Base-by-base conservation (phyloP, 2,888 invertebrate species). In the Prenolepis imparis region DNA sequence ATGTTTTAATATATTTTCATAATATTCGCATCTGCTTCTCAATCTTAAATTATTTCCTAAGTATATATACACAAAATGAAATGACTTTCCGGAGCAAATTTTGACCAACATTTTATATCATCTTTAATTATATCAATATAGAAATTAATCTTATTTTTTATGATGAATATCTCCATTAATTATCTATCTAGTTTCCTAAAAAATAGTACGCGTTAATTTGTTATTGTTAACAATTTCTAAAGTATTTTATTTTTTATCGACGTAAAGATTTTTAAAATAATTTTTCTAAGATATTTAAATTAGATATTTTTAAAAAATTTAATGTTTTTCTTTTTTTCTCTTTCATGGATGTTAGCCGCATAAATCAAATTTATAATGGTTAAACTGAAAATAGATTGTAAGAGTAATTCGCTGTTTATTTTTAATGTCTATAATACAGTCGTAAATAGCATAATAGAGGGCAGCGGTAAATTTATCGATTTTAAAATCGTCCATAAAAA, bases 301-400 rank as follows among this genome's bases (percentile, higher is more conserved):
- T 18, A 9, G 11, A 15, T 24, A 11, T 55, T 18, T 72, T 39
- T n/a, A 36, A 18, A 18, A 52, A n/a, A n/a, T 44, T 52, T n/a
- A 9, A 57, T 41, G 21, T 24, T 52, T 32, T n/a, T 44, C 41
- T 44, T 12, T 52, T 52, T 52, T 8, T n/a, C 8, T n/a, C n/a
- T 75, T 55, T 55, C 9, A 55, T 21, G 64, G 24, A 41, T 12
- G 36, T 52, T 44, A 55, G n/a, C 24, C 3, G 44, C 63, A 66
- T 55, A 66, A 77, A 66, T 9, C 15, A 66, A 66, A 39, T 55
- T 66, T 66, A 55, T 67, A 77, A 44, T 24, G 66, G 67, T 67
- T 77, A 77, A 77, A 55, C n/a, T 12, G 55, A 77, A 77, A 77
- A n/a, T 55, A 11, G 21, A 39, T 67, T n/a, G n/a, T 66, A 77